Conservation (phyloP, 2,888 invertebrate genomes). For the Cotesia congregata region DNA sequence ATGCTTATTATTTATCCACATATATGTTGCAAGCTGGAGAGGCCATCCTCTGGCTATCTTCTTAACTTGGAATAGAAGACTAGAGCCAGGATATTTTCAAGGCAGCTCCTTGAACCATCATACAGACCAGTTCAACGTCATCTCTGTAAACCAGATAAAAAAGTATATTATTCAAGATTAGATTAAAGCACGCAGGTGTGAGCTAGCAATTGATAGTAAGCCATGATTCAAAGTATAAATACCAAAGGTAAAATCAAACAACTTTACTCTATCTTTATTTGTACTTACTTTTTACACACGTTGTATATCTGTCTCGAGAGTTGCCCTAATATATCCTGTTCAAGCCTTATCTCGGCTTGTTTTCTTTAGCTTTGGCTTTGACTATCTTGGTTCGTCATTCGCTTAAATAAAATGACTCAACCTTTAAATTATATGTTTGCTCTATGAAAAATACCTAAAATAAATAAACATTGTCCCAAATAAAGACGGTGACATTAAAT, state of each 20-base stretch:
- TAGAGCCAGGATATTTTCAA: conserved; percentile 30
- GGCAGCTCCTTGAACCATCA: not conserved
- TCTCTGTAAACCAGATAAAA: not conserved
- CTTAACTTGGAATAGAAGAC: not conserved
- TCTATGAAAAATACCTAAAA: conserved; percentile 6
- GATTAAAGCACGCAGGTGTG: conserved; percentile 38
- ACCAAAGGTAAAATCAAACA: conserved; percentile 26
- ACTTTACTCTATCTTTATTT: conserved; percentile 29
- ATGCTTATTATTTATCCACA: conserved; percentile 13
- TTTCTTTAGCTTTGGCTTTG: not conserved
- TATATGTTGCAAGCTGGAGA: not conserved
- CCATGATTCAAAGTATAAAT: conserved; percentile 24
- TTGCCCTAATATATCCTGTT: conserved; percentile 23
- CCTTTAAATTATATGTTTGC: not conserved
- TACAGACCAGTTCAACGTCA: not conserved
- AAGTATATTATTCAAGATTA: not conserved
- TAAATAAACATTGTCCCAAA: not conserved
- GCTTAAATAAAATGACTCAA: conserved; percentile 3
- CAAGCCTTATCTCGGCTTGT: conserved; percentile 12
- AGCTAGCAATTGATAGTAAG: conserved; percentile 13
- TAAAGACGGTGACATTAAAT: not conserved
- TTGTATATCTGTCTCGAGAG: conserved; percentile 14
- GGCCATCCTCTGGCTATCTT: not conserved
- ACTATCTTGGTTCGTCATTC: conserved; percentile 3
- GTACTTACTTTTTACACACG: not conserved